These are phyloP conservation scores for Ctenosaura bakeri DNA, from an alignment of 2,797 vertebrate species.

Conservation along the genomic window DNA sequence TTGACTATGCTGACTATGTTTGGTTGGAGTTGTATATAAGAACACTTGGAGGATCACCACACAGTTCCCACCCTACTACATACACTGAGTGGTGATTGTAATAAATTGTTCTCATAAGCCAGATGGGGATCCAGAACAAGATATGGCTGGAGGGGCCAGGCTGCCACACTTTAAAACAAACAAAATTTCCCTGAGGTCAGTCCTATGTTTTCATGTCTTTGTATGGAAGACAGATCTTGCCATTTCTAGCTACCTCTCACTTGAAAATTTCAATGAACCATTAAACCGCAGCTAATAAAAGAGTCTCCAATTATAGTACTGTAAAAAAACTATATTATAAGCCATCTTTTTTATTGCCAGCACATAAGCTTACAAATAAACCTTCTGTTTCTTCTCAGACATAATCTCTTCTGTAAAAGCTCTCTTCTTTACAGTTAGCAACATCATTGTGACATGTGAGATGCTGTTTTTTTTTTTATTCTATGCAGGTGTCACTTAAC, in stretches of 20 bases:
- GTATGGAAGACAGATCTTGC: not conserved
- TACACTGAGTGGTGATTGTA: not conserved
- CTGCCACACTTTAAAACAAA: not conserved
- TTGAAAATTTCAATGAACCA: not conserved
- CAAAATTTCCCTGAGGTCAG: not conserved
- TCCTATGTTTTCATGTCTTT: not conserved
- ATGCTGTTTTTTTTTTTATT: not conserved
- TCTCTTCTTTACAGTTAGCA: not conserved
- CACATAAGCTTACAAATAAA: not conserved
- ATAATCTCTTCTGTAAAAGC: constrained; percentile 4
- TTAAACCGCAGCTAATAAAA: not conserved
- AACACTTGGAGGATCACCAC: no score
- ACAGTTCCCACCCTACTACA: not conserved
- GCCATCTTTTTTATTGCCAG: not conserved
- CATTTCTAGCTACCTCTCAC: not conserved
- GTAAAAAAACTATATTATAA: not conserved
- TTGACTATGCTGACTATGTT: no score
- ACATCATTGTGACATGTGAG: not conserved
- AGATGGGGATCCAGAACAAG: no score
- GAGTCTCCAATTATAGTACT: not conserved
- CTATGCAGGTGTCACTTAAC: not conserved
- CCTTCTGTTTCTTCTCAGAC: not conserved
- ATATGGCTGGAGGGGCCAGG: no score
- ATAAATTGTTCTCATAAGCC: not conserved
- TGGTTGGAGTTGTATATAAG: no score